Base-by-base conservation (phyloP, 2,888 invertebrate species). In the Caenorhabditis parvicauda region DNA sequence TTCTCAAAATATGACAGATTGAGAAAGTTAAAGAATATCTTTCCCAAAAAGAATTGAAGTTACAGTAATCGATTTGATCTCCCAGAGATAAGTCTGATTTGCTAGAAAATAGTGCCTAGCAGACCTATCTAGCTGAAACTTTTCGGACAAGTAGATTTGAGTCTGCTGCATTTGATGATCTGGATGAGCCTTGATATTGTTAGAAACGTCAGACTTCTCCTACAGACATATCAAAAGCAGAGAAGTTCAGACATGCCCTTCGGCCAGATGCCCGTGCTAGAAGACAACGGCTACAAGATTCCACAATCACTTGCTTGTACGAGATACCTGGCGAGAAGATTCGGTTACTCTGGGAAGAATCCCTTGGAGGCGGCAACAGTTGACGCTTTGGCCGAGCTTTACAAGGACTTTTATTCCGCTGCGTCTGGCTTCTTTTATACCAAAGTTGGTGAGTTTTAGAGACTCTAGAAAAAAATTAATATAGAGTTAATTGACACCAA, bases 301-400 rank as follows among this genome's bases (percentile, higher is more conserved):
- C 61, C 61, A 19, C 61, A 61, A 48, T 61, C 61, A 4, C 24
- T 56, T 28, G 57, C 61, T 3, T 47, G 56, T 27, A 50, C 57
- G 19, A 52, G 68, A 29, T 68, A 59, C 38, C 38, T 68, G 22
- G 65, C 68, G 19, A 54, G 44, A 24, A 60, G 64, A 43, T 64
- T 62, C 45, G 68, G 68, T 58, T 63, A 46, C 44, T 52, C 55
- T 29, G 63, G 63, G 29, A 59, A 64, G 51, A 56, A 45, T 19
- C 45, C 37, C n/a, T 59, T 53, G 19, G 59, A 64, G 25, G 48
- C 42, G 12, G 63, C 63, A 14, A 28, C 54, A 12, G 56, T 50
- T 7, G 63, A 64, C 19, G 63, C 55, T 14, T 51, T 64, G 7
- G 54, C 49, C 28, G 59, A 64, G 50, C 59, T 55, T 42, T 64